Percentiles rank a stretch among this genome's conserved stretches.
Evolutionary conservation across 2,797 vertebrate genomes (phyloP).

Genomic region (Euthynnus affinis): DNA sequence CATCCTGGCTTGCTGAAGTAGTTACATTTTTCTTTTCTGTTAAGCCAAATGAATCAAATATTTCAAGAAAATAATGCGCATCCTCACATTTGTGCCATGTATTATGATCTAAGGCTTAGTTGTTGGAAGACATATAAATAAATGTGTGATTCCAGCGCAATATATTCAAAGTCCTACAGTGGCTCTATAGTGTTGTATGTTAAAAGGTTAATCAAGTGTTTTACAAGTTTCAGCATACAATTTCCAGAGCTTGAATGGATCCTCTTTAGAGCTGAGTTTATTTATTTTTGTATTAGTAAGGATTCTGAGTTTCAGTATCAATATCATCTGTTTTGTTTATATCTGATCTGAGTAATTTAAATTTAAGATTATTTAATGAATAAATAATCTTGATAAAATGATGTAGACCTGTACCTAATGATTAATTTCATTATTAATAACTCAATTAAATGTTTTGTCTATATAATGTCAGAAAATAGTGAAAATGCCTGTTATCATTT

Average conservation of each 20-base stretch:
- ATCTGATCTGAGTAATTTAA: no score
- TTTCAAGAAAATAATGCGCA: slow-evolving; percentile 38
- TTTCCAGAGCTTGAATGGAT: slow-evolving; percentile 13
- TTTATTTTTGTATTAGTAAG: no score
- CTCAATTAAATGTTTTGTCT: no score
- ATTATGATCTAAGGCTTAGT: slow-evolving; percentile 37
- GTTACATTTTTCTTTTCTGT: slow-evolving; percentile 41
- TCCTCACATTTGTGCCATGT: slow-evolving; percentile 22
- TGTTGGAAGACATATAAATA: slow-evolving; percentile 17
- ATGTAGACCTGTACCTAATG: no score
- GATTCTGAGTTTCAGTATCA: neutral
- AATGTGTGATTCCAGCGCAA: neutral
- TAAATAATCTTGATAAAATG: no score
- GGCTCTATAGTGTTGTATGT: no score
- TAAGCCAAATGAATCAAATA: slow-evolving; percentile 42
- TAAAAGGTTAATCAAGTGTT: no score
- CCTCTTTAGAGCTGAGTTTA: neutral
- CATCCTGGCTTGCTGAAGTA: slow-evolving; percentile 20
- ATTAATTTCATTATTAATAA: no score
- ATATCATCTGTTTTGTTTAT: neutral
- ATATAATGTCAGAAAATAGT: no score
- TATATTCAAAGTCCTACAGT: no score
- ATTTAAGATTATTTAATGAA: no score
- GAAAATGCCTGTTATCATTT: no score
- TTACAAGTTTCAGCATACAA: slow-evolving; percentile 5